These are phyloP conservation scores for Branchellion lobata DNA, from an alignment of 2,888 invertebrate species.

Conservation along the genomic window DNA sequence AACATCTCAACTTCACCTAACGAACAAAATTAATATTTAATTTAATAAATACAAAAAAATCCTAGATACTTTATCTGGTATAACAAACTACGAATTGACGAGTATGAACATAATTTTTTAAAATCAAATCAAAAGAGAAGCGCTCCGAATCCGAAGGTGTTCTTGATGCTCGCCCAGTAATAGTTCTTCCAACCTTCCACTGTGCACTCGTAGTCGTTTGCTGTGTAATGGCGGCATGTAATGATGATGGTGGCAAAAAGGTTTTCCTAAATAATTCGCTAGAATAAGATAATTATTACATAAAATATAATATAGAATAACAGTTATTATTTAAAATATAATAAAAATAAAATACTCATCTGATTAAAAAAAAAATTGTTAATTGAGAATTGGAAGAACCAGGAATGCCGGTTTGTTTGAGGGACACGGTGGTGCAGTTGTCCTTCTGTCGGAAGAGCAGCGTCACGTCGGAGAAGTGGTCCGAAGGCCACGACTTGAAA, in stretches of 20 bases:
- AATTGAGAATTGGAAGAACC: no score
- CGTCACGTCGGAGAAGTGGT: slow-evolving; percentile 84
- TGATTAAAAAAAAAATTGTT: no score
- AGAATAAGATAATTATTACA: no score
- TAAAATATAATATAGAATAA: background rate
- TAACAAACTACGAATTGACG: no score
- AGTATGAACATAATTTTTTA: no score
- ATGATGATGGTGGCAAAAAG: no score
- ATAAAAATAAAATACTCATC: no score
- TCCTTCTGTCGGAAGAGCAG: slow-evolving; percentile 82
- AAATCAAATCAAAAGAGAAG: slow-evolving; percentile 57
- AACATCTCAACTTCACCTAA: no score
- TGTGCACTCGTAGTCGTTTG: slow-evolving; percentile 72
- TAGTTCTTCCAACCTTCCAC: slow-evolving; percentile 82
- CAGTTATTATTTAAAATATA: background rate
- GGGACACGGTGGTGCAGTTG: slow-evolving; percentile 79
- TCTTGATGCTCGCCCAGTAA: slow-evolving; percentile 91
- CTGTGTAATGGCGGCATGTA: slow-evolving; percentile 50
- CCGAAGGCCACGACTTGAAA: slow-evolving; percentile 88
- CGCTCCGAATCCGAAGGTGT: slow-evolving; percentile 82
- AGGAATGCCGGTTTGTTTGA: slow-evolving; percentile 84
- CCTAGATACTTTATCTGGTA: no score
- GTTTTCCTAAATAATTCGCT: no score
- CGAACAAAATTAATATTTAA: no score
- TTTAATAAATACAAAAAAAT: no score